Evolutionary conservation across 2,888 invertebrate genomes (phyloP), one percentile per base, ranked within the genome.

Genomic region (Campopleginae sp.): DNA sequence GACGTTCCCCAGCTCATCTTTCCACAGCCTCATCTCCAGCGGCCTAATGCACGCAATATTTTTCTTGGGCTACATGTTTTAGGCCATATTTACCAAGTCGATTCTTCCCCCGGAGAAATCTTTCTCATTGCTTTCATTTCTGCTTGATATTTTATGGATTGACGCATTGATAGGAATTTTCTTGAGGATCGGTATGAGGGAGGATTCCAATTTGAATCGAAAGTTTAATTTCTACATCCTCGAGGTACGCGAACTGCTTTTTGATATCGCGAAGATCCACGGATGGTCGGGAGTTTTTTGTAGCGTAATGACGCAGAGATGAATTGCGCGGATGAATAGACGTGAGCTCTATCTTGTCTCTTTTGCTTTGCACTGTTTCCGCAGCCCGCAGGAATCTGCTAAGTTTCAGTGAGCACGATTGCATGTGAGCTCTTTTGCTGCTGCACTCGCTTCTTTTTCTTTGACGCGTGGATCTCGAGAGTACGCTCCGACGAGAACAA

Each of bases 401-500:
- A 72, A 63, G 38, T 66, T 23, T 14, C 14, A 33, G 10, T 31
- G 46, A 8, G 10, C 58, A 58, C 54, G 54, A 63, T 38, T 65
- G 54, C 23, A 38, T 61, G 51, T 14, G 14, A 48, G 27, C 58
- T 44, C 61, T 61, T n/a, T 72, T 74, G 44, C 14, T 63, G 23
- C 23, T 8, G 46, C 71, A 46, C 66, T 42, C 48, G 61, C 51
- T 38, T 68, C 70, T 70, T 51, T 14, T 48, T 23, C 46, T 70
- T 68, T 68, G 70, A 66, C 42, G 54, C 33, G 3, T 17, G 33
- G 23, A 27, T 74, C 38, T 61, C 42, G 48, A 70, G 42, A 78
- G 61, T 44, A 7, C 66, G 23, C 68, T 77, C 66, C 75, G 75
- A 84, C 63, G 78, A 70, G 63, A 66, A 51, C 12, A 46, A 42